Evolutionary conservation across 2,113 vertebrate species (phyloP).

Genomic region (Thalassoma bifasciatum): DNA sequence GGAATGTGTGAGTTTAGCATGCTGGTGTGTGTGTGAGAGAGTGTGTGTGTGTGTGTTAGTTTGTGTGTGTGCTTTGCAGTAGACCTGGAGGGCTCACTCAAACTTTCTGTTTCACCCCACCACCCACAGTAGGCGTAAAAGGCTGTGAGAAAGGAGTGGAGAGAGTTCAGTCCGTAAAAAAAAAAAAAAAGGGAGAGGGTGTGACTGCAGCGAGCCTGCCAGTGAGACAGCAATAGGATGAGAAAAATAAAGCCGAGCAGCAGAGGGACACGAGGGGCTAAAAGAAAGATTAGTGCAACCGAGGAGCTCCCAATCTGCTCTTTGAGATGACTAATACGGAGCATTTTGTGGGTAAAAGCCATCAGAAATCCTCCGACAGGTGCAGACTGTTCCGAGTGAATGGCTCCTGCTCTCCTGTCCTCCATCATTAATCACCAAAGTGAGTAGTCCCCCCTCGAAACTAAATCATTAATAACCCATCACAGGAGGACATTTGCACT

Average conservation of each 20-base stretch:
- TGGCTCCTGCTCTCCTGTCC: constrained; percentile 48
- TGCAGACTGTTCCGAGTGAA: constrained; percentile 60
- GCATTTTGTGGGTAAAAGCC: constrained; percentile 45
- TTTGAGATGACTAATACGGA: constrained; percentile 43
- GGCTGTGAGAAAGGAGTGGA: constrained; percentile 62
- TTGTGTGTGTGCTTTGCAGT: constrained; percentile 21
- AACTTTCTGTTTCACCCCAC: constrained; percentile 64
- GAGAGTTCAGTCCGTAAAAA: constrained; percentile 36
- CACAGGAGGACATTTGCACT: constrained; percentile 41
- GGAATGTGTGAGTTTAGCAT: constrained; percentile 24
- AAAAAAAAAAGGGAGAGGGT: constrained; percentile 25
- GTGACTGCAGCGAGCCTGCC: constrained; percentile 13
- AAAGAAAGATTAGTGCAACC: constrained; percentile 66
- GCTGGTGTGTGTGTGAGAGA: constrained; percentile 16
- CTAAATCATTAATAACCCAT: constrained; percentile 71
- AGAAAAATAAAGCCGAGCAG: not conserved
- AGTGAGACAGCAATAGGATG: constrained; percentile 17
- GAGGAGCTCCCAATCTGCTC: constrained; percentile 58
- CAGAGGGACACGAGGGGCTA: constrained; percentile 48
- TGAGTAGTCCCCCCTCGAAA: constrained; percentile 57
- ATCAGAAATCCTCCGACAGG: constrained; percentile 47
- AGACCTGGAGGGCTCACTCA: constrained; percentile 60
- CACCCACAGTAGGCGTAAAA: constrained; percentile 58
- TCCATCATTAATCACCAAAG: constrained; percentile 73
- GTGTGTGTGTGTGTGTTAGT: constrained; percentile 14